phyloP scores from a whole-genome alignment of 1,140 invertebrate genomes.

The Orius laevigatus region DNA sequence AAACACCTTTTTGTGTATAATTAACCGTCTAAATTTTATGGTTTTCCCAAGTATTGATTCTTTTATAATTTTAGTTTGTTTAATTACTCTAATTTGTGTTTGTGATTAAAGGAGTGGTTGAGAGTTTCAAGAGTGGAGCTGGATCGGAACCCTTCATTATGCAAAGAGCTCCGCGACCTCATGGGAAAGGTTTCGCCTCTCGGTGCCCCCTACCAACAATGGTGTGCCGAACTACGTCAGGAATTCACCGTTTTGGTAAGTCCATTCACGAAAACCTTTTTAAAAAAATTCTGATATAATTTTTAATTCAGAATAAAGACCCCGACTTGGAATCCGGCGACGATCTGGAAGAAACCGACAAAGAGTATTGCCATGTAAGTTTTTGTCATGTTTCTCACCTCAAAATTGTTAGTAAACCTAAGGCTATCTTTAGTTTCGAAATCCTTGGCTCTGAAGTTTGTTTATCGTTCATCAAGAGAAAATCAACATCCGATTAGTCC shows the following conservation, averaged over 20 bases:
- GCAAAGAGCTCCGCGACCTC: conserved; percentile 31
- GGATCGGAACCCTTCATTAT: conserved; percentile 23
- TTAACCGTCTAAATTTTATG: not conserved
- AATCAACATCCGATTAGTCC: too few relatives aligned
- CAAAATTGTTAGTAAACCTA: not conserved
- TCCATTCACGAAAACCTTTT: conserved; percentile 2
- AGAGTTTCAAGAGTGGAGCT: conserved; percentile 25
- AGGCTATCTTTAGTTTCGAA: too few relatives aligned
- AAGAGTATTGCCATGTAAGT: conserved; percentile 28
- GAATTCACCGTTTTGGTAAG: conserved; percentile 30
- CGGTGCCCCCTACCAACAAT: conserved; percentile 32
- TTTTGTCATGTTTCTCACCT: conserved; percentile 1
- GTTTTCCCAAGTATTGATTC: not conserved
- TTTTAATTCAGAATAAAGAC: conserved; percentile 24
- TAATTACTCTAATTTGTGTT: not conserved
- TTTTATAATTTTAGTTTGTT: not conserved
- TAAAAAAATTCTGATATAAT: conserved; percentile 9
- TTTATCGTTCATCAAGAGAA: too few relatives aligned
- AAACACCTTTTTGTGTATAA: too few relatives aligned
- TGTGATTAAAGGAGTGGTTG: conserved; percentile 29
- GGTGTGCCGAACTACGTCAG: conserved; percentile 29
- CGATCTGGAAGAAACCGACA: conserved; percentile 26
- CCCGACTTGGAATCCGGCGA: conserved; percentile 26
- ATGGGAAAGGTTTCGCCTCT: conserved; percentile 29
- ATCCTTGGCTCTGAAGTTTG: too few relatives aligned